A percentile compares a stretch with the other conserved stretches of the same genome.
Evolutionary conservation across 1,140 invertebrate genomes (phyloP).

Genomic region (Acromyrmex charruanus): DNA sequence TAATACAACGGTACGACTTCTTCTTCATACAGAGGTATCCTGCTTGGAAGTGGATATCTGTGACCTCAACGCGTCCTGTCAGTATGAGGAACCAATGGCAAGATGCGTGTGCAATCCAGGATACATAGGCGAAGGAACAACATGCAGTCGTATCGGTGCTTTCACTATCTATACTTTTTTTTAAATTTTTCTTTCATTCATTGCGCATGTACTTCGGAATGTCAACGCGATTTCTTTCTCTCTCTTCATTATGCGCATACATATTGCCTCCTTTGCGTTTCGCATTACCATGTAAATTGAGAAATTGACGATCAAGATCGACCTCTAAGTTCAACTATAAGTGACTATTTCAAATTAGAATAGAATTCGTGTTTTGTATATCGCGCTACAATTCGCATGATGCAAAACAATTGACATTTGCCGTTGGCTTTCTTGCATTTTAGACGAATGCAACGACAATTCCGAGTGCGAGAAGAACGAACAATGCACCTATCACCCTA

Average conservation of each 20-base stretch:
- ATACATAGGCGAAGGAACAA: constrained; percentile 92
- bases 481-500: constrained; percentile 90
- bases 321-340: not conserved
- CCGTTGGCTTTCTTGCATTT: not conserved
- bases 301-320: not conserved
- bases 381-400: not conserved
- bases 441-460: constrained; percentile 90
- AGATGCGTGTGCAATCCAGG: constrained; percentile 93
- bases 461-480: constrained; percentile 92
- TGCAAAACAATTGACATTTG: not conserved
- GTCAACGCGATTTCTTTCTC: constrained; percentile 46
- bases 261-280: constrained; percentile 54
- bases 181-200: constrained; percentile 12
- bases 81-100: constrained; percentile 88
- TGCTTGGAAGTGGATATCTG: constrained; percentile 91
- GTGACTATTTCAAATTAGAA: constrained; percentile 22
- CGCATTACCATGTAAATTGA: constrained; percentile 31
- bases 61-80: constrained; percentile 91
- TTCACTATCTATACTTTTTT: constrained; percentile 66
- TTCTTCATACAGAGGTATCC: constrained; percentile 88
- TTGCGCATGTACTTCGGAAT: constrained; percentile 26
- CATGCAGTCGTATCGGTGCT: constrained; percentile 89
- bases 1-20: constrained; percentile 27
- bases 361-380: constrained; percentile 5
- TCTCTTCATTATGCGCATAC: constrained; percentile 14